Evolutionary conservation across 2,888 invertebrate species (phyloP).

Genomic region (Conus canariensis): DNA sequence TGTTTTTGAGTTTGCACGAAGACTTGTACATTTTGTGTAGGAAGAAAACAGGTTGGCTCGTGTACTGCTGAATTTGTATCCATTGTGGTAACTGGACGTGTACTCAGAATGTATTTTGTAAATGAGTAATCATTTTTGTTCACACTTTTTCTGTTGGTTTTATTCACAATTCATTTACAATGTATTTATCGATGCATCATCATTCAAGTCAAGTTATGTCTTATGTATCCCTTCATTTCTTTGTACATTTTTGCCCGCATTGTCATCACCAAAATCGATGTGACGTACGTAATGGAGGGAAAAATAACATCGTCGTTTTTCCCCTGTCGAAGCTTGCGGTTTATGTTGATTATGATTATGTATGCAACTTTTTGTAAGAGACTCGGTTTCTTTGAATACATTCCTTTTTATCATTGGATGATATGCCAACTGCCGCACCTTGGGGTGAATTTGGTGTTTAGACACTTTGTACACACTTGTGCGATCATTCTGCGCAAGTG

Average conservation of each 20-base stretch:
- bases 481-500: background rate
- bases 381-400: background rate
- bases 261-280: background rate
- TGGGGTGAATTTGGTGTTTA: background rate
- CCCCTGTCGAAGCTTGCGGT: too few species aligned
- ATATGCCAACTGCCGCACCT: background rate
- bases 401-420: background rate
- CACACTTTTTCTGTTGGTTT: background rate
- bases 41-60: constrained; percentile 2
- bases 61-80: constrained; percentile 13
- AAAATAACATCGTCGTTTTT: too few species aligned
- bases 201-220: background rate
- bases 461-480: background rate
- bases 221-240: background rate
- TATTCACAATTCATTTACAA: background rate
- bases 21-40: background rate
- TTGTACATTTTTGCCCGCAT: background rate
- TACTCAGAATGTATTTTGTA: background rate
- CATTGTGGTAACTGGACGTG: background rate
- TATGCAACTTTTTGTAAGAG: background rate
- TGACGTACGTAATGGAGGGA: too few species aligned
- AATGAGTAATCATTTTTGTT: background rate
- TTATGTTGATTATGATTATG: background rate
- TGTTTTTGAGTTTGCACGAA: too few species aligned
- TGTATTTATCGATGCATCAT: constrained; percentile 1